Evolutionary conservation across 1,140 invertebrate genomes (phyloP).

Genomic region (Drosophila lowei): DNA sequence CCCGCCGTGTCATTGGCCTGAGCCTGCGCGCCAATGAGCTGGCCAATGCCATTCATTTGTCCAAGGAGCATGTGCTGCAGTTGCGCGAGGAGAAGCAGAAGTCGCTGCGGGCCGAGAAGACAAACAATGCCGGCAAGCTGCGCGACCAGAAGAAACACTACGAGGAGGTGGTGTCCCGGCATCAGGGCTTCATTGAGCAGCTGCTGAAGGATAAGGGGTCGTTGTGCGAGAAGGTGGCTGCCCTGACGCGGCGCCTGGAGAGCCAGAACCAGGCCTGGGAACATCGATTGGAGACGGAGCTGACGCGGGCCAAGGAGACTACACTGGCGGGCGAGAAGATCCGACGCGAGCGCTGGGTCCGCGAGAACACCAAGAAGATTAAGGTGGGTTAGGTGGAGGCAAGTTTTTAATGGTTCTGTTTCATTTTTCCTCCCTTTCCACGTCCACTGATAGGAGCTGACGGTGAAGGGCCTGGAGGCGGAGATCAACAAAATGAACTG

Average conservation of each 20-base stretch:
- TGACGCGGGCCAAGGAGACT: constrained; percentile 87
- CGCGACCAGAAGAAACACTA: constrained; percentile 87
- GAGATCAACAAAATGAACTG: constrained; percentile 88
- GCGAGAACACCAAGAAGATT: constrained; percentile 88
- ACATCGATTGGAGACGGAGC: constrained; percentile 87
- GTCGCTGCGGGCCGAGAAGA: constrained; percentile 68
- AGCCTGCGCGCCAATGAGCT: constrained; percentile 80
- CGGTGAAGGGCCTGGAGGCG: constrained; percentile 89
- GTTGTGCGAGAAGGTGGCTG: constrained; percentile 87
- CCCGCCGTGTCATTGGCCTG: constrained; percentile 71
- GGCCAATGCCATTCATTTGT: constrained; percentile 80
- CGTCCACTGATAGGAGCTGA: constrained; percentile 85
- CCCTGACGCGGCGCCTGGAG: constrained; percentile 84
- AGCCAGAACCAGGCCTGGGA: constrained; percentile 85
- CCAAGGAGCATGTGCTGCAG: constrained; percentile 78
- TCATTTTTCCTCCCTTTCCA: not conserved
- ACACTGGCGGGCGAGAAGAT: constrained; percentile 87
- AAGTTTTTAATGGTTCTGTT: not conserved
- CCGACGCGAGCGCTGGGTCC: constrained; percentile 87
- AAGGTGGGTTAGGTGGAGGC: constrained; percentile 83
- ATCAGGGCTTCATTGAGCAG: constrained; percentile 89
- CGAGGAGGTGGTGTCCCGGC: constrained; percentile 86
- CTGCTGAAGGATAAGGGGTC: constrained; percentile 87
- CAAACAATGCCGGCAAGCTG: constrained; percentile 77
- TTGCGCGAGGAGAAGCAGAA: constrained; percentile 78